Percentiles rank a stretch among this genome's conserved stretches.
Evolutionary conservation across 2,888 invertebrate species (phyloP).

Genomic region (Oscheius onirici): DNA sequence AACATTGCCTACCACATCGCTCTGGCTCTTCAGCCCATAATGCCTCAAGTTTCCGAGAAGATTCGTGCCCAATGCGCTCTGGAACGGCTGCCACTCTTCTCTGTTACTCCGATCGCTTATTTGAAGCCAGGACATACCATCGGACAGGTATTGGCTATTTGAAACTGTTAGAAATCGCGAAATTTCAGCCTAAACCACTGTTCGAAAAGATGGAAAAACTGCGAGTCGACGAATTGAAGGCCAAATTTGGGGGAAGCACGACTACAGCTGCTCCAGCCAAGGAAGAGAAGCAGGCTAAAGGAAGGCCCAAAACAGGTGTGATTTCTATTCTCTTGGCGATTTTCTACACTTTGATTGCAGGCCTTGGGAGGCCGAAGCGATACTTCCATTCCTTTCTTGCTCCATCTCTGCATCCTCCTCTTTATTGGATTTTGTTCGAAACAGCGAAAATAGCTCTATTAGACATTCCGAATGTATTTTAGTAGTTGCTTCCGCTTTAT

Average conservation of each 20-base stretch:
- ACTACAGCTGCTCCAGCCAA: background rate
- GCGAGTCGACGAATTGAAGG: constrained; percentile 81
- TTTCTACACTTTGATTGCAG: constrained; percentile 33
- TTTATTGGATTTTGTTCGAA: background rate
- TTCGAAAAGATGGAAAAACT: constrained; percentile 86
- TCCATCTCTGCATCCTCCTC: background rate
- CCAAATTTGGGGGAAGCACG: constrained; percentile 59
- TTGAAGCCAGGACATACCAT: constrained; percentile 85
- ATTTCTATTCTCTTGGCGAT: background rate
- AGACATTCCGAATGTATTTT: no score
- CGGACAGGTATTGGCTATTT: constrained; percentile 77
- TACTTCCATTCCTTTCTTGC: background rate
- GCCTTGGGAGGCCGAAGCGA: constrained; percentile 18
- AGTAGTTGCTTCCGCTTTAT: no score
- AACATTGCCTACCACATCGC: constrained; percentile 85
- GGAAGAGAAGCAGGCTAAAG: background rate
- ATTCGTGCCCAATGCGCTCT: constrained; percentile 65
- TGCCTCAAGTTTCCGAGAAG: constrained; percentile 78
- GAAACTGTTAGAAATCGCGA: background rate
- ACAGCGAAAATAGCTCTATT: background rate
- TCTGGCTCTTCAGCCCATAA: constrained; percentile 86
- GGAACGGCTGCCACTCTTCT: constrained; percentile 66
- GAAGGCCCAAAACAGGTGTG: constrained; percentile 6
- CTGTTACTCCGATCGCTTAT: constrained; percentile 74
- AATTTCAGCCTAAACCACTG: constrained; percentile 81